A percentile compares a stretch with the other conserved stretches of the same genome.
These are phyloP conservation scores for Microctenopoma stevenorrisi DNA, from an alignment of 2,797 vertebrate species.

Conservation along the genomic window DNA sequence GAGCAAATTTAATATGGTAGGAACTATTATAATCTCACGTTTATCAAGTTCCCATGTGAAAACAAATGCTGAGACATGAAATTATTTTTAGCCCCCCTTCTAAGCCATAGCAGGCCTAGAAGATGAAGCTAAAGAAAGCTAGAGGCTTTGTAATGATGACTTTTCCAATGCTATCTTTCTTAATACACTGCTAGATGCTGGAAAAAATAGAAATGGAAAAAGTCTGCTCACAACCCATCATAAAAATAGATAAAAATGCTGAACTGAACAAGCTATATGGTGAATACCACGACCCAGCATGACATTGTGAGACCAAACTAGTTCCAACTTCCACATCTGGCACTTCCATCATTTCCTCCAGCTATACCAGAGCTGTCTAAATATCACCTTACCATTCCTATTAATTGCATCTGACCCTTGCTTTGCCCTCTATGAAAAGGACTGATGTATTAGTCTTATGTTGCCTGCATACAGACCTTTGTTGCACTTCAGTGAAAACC, in stretches of 20 bases:
- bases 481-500: slow-evolving; percentile 52
- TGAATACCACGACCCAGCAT: slow-evolving; percentile 29
- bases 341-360: slow-evolving; percentile 51
- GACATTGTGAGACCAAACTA: slow-evolving; percentile 41
- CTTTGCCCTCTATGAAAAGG: slow-evolving; percentile 56
- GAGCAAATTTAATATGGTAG: not conserved
- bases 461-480: slow-evolving; percentile 50
- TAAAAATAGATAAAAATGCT: slow-evolving; percentile 31
- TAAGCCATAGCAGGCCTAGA: not conserved
- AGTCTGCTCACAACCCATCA: slow-evolving; percentile 6
- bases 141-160: not conserved
- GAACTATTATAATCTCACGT: not conserved
- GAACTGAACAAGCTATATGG: slow-evolving; percentile 6
- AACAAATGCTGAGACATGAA: not conserved
- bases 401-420: slow-evolving; percentile 61
- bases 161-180: slow-evolving; percentile 15
- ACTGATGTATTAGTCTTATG: slow-evolving; percentile 62
- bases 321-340: slow-evolving; percentile 70
- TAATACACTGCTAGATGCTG: not conserved
- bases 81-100: not conserved
- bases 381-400: slow-evolving; percentile 68
- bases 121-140: slow-evolving; percentile 7
- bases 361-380: slow-evolving; percentile 51
- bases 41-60: not conserved
- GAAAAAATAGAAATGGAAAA: not conserved